Base-by-base conservation (phyloP, 1,140 invertebrate genomes). In the Apis florea region DNA sequence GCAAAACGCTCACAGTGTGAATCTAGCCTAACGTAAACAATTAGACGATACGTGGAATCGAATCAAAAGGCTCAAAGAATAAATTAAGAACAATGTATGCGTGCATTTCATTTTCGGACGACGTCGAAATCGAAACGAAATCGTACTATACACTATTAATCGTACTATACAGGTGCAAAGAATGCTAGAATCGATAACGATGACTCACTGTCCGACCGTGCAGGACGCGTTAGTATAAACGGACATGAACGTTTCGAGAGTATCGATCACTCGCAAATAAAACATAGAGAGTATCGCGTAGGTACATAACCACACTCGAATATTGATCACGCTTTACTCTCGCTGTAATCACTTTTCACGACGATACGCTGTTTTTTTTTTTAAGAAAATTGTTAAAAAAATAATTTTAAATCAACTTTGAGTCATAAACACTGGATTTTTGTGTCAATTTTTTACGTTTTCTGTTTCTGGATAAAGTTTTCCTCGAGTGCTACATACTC, bases 171-270 rank as follows among this genome's bases (percentile, higher is more conserved):
- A 74, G 82, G 77, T 83, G 77, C 58, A 72, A 69, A 69, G 78
- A 66, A 61, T 40, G 47, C 53, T 47, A 53, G 61, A 84, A 86
- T 87, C 85, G 85, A 86, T 87, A 83, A 77, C 24, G 51, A 67
- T 87, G 82, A 86, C 85, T 87, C 86, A 82, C n/a, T 69, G 61
- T 76, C 64, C 21, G 59, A 53, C 31, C 58, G 54, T 75, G 58
- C 68, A 56, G 56, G 49, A 54, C 73, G 12, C 19, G 10, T 31
- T 15, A 17, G 9, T 58, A 40, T 75, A 81, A 21, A 49, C 47
- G n/a, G 17, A 17, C 61, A 26, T 31, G 71, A 31, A 64, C 31
- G 71, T 69, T 82, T 82, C 56, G 80, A 82, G 74, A 69, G 73
- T 82, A 82, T 77, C 67, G 80, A 82, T 82, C 74, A 77, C 66